These are phyloP conservation scores for Platerodrilus igneus DNA, from an alignment of 2,888 invertebrate genomes.

Conservation along the genomic window DNA sequence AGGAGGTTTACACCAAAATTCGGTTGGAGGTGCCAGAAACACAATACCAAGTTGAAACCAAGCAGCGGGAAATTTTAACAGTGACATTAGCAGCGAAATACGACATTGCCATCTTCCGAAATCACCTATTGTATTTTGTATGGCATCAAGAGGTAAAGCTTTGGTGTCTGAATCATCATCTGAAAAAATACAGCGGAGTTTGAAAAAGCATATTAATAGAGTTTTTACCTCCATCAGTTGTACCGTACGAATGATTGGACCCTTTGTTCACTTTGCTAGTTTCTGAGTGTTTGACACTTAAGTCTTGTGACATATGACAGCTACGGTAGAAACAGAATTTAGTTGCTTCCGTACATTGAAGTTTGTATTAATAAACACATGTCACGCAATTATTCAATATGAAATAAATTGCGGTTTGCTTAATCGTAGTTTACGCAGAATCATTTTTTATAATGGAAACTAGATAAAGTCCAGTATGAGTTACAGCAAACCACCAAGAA, in stretches of 20 bases:
- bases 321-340: no score
- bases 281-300: constrained; percentile 8
- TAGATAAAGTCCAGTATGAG: no score
- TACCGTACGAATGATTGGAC: constrained; percentile 12
- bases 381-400: no score
- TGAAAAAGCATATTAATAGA: neutral
- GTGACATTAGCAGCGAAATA: constrained; percentile 53
- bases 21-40: constrained; percentile 57
- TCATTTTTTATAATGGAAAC: no score
- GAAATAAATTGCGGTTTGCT: no score
- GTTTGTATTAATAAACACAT: no score
- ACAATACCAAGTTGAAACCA: constrained; percentile 62
- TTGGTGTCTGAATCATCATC: constrained; percentile 6
- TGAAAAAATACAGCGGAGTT: no score
- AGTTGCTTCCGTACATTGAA: no score
- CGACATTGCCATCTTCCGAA: constrained; percentile 58
- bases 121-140: constrained; percentile 49
- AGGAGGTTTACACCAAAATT: constrained; percentile 54
- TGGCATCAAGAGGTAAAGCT: constrained; percentile 3
- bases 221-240: constrained; percentile 6
- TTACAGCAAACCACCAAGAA: no score
- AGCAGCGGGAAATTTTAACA: constrained; percentile 56
- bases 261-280: constrained; percentile 4
- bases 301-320: constrained; percentile 16
- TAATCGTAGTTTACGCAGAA: no score